Conservation (phyloP, 1,140 invertebrate species). For the Macrobrachium nipponense region DNA sequence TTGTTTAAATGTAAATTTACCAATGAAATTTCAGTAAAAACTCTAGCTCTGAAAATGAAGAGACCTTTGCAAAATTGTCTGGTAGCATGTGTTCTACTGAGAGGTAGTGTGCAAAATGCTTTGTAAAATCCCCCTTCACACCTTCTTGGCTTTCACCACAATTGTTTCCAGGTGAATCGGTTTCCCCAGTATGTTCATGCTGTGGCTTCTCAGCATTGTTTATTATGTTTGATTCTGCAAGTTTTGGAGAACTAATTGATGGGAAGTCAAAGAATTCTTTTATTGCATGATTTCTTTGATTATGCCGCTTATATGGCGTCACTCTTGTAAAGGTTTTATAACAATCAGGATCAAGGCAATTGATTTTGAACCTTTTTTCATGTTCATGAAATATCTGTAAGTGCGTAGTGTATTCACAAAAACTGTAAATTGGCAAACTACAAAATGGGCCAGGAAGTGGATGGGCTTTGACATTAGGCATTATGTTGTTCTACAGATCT, state of each 20-base stretch:
- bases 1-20: not conserved
- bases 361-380: not conserved
- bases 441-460: not conserved
- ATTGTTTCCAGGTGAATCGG: too few species aligned
- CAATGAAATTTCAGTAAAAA: too few species aligned
- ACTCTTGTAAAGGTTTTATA: constrained; percentile 1
- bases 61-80: too few species aligned
- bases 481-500: too few species aligned
- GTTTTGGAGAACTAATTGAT: not conserved
- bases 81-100: too few species aligned
- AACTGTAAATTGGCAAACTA: constrained; percentile 9
- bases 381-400: constrained; percentile 13
- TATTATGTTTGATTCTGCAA: not conserved
- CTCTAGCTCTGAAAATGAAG: too few species aligned
- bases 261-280: not conserved
- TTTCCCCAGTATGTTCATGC: too few species aligned
- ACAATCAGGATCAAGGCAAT: not conserved
- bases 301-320: not conserved
- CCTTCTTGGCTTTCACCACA: too few species aligned
- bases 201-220: not conserved
- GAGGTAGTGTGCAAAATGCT: too few species aligned
- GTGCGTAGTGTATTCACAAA: constrained; percentile 14
- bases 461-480: too few species aligned
- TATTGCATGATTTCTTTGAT: constrained; percentile 16
- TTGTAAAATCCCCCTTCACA: too few species aligned